Conservation (phyloP, 2,797 vertebrate genomes). For the Mastacembelus armatus region DNA sequence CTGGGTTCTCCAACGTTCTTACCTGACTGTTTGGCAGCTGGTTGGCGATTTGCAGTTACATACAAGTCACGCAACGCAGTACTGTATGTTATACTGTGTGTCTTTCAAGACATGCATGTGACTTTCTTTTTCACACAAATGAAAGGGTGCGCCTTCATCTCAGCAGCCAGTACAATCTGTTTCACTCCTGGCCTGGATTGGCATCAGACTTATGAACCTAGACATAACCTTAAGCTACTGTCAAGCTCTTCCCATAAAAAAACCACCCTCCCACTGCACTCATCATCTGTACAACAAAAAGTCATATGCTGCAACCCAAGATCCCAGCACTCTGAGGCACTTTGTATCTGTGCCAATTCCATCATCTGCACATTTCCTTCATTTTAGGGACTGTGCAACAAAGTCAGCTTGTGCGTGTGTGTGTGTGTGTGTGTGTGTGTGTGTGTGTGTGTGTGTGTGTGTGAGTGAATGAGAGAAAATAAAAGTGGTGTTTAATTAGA, state of each 20-base stretch:
- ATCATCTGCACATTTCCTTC: constrained; percentile 32
- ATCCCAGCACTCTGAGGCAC: constrained; percentile 7
- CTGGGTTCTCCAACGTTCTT: constrained; percentile 15
- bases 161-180: constrained; percentile 11
- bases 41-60: constrained; percentile 11
- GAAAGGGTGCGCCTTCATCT: constrained; percentile 25
- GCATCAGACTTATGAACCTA: constrained; percentile 30
- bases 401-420: constrained; percentile 10
- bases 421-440: constrained; percentile 12
- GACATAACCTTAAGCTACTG: constrained; percentile 37
- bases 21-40: constrained; percentile 18
- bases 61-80: constrained; percentile 3
- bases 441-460: constrained; percentile 7
- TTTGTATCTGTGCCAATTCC: constrained; percentile 15
- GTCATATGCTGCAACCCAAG: constrained; percentile 5
- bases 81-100: constrained; percentile 10
- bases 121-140: constrained; percentile 34
- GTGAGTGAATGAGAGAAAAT: constrained; percentile 26
- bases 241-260: constrained; percentile 32
- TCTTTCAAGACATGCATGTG: constrained; percentile 16
- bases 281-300: constrained; percentile 37
- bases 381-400: no score
- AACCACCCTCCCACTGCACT: constrained; percentile 18
- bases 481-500: constrained; percentile 62
- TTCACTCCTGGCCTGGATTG: constrained; percentile 14